phyloP scores from a whole-genome alignment of 2,888 invertebrate species.

The Nineta flava region DNA sequence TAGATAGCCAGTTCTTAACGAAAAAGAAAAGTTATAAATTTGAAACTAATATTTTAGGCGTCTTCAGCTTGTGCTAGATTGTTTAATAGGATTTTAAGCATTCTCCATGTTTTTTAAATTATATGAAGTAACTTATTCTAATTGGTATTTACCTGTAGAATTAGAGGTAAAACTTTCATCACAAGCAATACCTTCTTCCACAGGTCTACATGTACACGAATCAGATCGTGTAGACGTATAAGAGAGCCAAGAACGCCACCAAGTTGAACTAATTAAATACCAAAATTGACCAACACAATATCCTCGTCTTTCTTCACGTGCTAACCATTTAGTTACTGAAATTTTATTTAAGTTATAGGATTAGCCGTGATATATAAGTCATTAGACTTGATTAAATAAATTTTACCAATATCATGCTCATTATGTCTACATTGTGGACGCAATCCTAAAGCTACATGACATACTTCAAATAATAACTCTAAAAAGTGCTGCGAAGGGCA shows the following conservation, averaged over 20 bases:
- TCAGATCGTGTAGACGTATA: constrained; percentile 37
- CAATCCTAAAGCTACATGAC: constrained; percentile 75
- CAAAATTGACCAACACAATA: constrained; percentile 72
- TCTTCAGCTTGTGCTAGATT: too few relatives aligned
- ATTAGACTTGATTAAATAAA: neutral
- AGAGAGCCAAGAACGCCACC: constrained; percentile 73
- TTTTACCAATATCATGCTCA: constrained; percentile 59
- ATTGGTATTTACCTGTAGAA: constrained; percentile 28
- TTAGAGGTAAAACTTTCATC: constrained; percentile 54
- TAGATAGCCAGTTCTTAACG: too few relatives aligned
- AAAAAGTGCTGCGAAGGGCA: constrained; percentile 50
- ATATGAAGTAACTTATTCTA: too few relatives aligned
- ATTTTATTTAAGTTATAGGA: constrained; percentile 9
- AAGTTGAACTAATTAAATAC: constrained; percentile 72
- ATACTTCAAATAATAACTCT: constrained; percentile 60
- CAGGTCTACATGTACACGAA: constrained; percentile 30
- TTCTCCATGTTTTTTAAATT: neutral
- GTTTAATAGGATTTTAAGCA: too few relatives aligned
- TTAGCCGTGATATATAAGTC: constrained; percentile 2
- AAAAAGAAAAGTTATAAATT: too few relatives aligned
- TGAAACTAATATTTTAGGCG: too few relatives aligned
- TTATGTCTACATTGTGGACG: constrained; percentile 65
- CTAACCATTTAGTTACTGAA: constrained; percentile 62
- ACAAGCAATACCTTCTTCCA: constrained; percentile 48
- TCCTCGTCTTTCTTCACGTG: constrained; percentile 58